Base-by-base conservation (phyloP, 2,113 vertebrate species). In the Galeopterus variegatus region DNA sequence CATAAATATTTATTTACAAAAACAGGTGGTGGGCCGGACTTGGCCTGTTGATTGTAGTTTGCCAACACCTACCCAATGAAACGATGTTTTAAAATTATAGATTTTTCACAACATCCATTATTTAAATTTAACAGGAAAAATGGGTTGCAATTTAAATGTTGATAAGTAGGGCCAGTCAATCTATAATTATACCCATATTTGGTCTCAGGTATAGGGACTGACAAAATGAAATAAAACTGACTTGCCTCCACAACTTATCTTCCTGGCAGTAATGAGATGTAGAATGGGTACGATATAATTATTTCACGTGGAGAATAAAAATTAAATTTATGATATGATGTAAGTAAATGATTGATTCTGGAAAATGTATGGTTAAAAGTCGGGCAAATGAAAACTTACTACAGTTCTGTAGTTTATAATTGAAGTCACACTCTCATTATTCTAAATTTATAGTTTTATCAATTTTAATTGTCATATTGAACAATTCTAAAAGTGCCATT, bases 381-480 rank as follows among this genome's bases (percentile, higher is more conserved):
- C 5, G 65, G 84, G 14, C 21, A 81, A 21, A 36, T 90, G 65
- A 93, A 90, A 84, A 82, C 13, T 77, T 92, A 73, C 33, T 36
- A 48, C 2, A 5, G 3, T 87, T 81, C 31, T 92, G 9, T 67
- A 88, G 70, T 70, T 86, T 72, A 18, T 26, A 67, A 64, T 72
- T 89, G 72, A 88, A 93, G 31, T 60, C 21, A 73, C 79, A 82
- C 11, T 85, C 23, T 83, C 12, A 50, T 80, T 93, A 60, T 90
- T 54, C 24, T 75, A 76, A 85, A 94, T 95, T 77, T 93, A 70
- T 60, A 81, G 41, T 70, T 81, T 65, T 50, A n/a, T 85, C 13
- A 91, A 26, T 81, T 94, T 96, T 82, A 86, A 76, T 45, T 88
- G 56, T 58, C 64, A 76, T 13, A 90, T 56, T 90, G 17, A 98